A percentile compares a stretch with the other conserved stretches of the same genome.
phyloP scores from a whole-genome alignment of 2,113 vertebrate species.

The Larimichthys polyactis region DNA sequence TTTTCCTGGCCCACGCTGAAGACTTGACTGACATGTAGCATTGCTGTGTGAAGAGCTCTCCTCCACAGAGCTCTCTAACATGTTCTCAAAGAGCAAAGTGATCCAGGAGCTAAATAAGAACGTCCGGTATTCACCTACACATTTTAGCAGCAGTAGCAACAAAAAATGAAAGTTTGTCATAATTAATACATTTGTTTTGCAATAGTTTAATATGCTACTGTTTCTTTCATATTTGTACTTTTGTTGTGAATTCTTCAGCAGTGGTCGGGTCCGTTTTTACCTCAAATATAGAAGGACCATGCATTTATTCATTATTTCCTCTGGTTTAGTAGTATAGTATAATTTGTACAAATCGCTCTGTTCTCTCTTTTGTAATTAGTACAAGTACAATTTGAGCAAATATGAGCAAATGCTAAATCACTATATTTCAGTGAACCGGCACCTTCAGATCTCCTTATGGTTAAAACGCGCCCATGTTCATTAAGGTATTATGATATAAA shows the following conservation, averaged over 20 bases:
- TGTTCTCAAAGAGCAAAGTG: not conserved
- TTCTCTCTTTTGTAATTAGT: too few species aligned
- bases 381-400: too few species aligned
- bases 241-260: not conserved
- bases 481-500: too few species aligned
- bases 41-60: conserved; percentile 23
- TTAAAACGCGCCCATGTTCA: not conserved
- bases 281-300: not conserved
- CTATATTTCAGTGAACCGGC: not conserved
- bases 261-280: not conserved
- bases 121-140: not conserved
- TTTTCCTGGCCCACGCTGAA: conserved; percentile 22
- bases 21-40: conserved; percentile 40
- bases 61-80: conserved; percentile 7
- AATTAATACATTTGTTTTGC: not conserved
- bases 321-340: too few species aligned
- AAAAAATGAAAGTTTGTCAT: not conserved
- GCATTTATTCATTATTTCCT: not conserved
- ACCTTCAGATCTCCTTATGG: not conserved
- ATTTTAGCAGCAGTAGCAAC: not conserved
- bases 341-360: too few species aligned
- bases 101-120: not conserved
- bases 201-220: not conserved
- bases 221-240: not conserved
- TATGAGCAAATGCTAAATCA: too few species aligned